These are phyloP conservation scores for Zoanthus gigantus DNA, from an alignment of 92 coral and sea anemone species.

Conservation along the genomic window DNA sequence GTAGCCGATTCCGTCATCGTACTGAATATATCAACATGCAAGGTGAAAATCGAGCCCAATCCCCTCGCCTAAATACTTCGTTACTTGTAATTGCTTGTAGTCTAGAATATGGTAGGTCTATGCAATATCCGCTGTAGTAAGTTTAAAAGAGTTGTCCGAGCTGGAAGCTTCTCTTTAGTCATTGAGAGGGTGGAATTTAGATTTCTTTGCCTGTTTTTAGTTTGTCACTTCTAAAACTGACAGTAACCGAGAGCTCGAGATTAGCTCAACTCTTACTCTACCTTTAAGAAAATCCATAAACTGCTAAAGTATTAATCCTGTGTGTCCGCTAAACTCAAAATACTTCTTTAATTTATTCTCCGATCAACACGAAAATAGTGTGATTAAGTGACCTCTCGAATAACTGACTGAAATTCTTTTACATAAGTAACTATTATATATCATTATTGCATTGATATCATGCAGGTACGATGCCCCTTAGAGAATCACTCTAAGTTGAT, in stretches of 20 bases:
- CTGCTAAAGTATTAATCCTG: neutral
- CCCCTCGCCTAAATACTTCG: neutral
- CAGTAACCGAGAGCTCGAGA: neutral
- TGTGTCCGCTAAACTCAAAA: neutral
- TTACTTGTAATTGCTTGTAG: neutral
- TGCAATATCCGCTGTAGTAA: neutral
- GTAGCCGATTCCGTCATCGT: neutral
- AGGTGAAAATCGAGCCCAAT: neutral
- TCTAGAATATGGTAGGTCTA: conserved; percentile 1
- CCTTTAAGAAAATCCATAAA: neutral
- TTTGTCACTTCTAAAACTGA: neutral
- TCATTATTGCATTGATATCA: neutral
- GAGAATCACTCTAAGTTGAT: neutral
- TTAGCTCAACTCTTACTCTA: neutral
- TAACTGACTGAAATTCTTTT: neutral
- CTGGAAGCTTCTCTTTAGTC: neutral
- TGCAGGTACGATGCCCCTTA: too few relatives aligned
- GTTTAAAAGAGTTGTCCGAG: too few relatives aligned
- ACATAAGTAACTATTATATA: neutral
- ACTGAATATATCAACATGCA: neutral
- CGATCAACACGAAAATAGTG: neutral
- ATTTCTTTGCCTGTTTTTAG: neutral
- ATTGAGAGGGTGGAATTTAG: neutral
- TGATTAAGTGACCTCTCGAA: neutral
- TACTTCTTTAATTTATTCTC: neutral